Evolutionary conservation across 2,113 vertebrate species (phyloP).

Genomic region (Ancistrus triradiatus): DNA sequence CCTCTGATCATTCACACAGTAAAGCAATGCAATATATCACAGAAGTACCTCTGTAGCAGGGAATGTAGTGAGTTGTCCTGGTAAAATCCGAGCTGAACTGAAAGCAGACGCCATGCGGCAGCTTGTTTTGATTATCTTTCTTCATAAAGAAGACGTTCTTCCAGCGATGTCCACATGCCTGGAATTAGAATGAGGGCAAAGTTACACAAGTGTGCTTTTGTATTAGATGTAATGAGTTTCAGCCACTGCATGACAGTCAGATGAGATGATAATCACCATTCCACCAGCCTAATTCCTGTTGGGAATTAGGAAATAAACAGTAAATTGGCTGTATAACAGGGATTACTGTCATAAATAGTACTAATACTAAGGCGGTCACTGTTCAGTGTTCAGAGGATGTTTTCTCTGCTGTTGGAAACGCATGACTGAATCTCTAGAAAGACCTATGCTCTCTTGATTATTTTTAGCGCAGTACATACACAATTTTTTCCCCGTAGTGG

Average conservation of each 20-base stretch:
- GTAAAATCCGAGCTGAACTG: conserved; percentile 72
- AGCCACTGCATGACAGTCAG: conserved; percentile 16
- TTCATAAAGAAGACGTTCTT: conserved; percentile 83
- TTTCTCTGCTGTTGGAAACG: neutral
- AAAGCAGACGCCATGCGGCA: conserved; percentile 85
- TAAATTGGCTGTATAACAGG: neutral
- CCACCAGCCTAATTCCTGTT: neutral
- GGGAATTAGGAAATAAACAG: neutral
- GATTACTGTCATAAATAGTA: neutral
- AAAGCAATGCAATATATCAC: neutral
- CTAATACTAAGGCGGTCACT: neutral
- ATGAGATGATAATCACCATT: conserved; percentile 3
- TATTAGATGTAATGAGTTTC: conserved; percentile 12
- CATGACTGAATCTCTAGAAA: neutral
- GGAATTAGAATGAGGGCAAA: neutral
- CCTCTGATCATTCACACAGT: conserved; percentile 15
- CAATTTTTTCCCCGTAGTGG: no score
- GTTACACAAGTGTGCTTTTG: conserved; percentile 11
- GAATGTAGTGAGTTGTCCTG: conserved; percentile 64
- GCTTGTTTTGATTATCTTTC: conserved; percentile 72
- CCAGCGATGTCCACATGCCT: conserved; percentile 92
- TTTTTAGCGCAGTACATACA: no score
- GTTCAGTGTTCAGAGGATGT: neutral
- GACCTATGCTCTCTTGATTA: no score
- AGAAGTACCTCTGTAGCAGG: conserved; percentile 82